Base-by-base conservation (phyloP, 2,113 vertebrate genomes). In the Rhinopithecus roxellana region DNA sequence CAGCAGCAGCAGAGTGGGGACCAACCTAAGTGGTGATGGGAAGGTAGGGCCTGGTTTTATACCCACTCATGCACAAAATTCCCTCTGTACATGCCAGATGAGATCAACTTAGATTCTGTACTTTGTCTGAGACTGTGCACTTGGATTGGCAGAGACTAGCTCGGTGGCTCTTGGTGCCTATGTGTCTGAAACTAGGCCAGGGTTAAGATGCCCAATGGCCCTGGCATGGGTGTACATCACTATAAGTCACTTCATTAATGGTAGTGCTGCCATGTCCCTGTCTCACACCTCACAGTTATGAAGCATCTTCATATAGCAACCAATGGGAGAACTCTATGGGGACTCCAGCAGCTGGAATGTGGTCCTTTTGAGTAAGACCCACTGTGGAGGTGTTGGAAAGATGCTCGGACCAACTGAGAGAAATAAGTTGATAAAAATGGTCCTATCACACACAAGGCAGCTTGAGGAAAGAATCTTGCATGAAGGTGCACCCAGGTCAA, bases 401-500 rank as follows among this genome's bases (percentile, higher is more conserved):
- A 43, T 78, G 27, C 30, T 69, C 5, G 10, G 12, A 78, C 85
- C 8, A 1, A 17, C 0, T 27, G 8, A 48, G 32, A 86, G 82
- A 77, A 45, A 9, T 22, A 67, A 50, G 30, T 52, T 75, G 81
- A 16, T 84, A 50, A 75, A 20, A n/a, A 45, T 40, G 32, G 9
- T 50, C 43, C 43, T 64, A 59, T 77, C 23, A 38, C 16, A 50
- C 8, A 30, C 22, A 32, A 38, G 45, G 14, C 6, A 55, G 9
- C 57, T 57, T 43, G 94, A 77, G 79, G 89, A 91, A 91, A 81
- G 38, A 57, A 50, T 13, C 32, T 84, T 35, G 50, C 40, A 6
- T 4, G 35, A 95, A 30, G 45, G 14, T 48, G 38, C 16, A 27
- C 16, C 23, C 0, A 22, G 30, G 23, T 9, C 27, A 10, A 5